Base-by-base conservation (phyloP, 2,797 vertebrate genomes). In the Chelidonichthys spinosus region DNA sequence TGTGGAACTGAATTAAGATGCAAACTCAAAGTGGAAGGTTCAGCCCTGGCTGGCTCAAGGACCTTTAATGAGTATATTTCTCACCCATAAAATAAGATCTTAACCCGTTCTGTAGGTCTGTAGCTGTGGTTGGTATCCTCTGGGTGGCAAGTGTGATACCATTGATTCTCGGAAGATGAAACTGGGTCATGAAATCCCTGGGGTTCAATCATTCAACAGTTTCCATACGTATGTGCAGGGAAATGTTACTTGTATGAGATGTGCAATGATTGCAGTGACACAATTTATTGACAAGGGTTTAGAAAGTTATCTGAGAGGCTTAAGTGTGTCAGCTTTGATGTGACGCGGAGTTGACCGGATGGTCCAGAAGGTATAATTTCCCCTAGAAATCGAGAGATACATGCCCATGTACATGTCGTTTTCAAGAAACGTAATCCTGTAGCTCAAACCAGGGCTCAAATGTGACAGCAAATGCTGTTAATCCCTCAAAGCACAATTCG, bases 381-480 rank as follows among this genome's bases (percentile, higher is more conserved):
- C 69, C 72, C 35, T 54, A 50, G 74, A 88, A 90, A 91, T 75
- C 86, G 70, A 88, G 85, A 65, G 66, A 79, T 87, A 86, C 83
- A 85, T 54, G 52, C n/a, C 17, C 63, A 64, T 83, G 61, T 78
- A 65, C 77, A 72, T 88, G 85, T 72, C 50, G 50, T 86, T 84
- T 82, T 74, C 37, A 78, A 62, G 69, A 79, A 86, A 76, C 55
- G 49, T 87, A 90, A 91, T 91, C 84, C 85, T 67, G 71, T 59
- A 75, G 65, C 83, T 92, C 70, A 86, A 84, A 90, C 79, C 76
- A 36, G 72, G 77, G 74, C 85, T 90, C 78, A 85, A 88, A 92
- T 83, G 78, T 91, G 90, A 92, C 87, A 89, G 86, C 89, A 89
- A 92, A 92, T 74, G 90, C 82, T 85, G 89, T 85, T 91, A 92